Evolutionary conservation across 2,797 vertebrate species (phyloP).

Genomic region (Scolopax rusticola): DNA sequence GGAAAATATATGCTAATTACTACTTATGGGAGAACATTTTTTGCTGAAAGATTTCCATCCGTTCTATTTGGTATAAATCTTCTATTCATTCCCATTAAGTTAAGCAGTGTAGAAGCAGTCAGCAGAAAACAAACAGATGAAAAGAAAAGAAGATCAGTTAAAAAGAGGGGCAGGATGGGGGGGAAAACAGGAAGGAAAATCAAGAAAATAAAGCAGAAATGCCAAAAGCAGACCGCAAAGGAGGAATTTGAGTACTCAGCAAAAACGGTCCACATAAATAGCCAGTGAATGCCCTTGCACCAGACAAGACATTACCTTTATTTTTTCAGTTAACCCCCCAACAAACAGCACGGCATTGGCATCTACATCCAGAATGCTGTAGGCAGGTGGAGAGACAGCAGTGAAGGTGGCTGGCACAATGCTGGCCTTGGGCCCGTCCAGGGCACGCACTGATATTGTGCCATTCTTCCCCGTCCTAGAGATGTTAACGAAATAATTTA

Average conservation of each 20-base stretch:
- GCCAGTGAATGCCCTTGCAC: neutral
- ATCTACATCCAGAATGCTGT: conserved; percentile 95
- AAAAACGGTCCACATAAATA: neutral
- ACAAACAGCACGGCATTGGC: conserved; percentile 94
- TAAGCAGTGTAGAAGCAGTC: neutral
- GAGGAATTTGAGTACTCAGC: too few relatives aligned
- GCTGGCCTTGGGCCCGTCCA: conserved; percentile 92
- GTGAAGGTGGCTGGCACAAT: conserved; percentile 86
- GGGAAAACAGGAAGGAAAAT: neutral
- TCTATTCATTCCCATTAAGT: neutral
- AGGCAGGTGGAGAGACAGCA: conserved; percentile 87
- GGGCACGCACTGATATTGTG: conserved; percentile 89
- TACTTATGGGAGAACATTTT: neutral
- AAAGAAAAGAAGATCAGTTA: neutral
- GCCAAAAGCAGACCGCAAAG: too few relatives aligned
- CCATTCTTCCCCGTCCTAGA: conserved; percentile 93
- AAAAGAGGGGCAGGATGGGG: neutral
- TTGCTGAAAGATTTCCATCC: neutral
- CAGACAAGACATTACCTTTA: conserved; percentile 84
- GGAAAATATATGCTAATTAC: neutral
- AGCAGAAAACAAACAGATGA: neutral
- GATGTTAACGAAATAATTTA: neutral
- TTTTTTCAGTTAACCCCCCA: conserved; percentile 90
- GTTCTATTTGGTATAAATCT: neutral
- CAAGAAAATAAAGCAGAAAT: too few relatives aligned